Evolutionary conservation across 2,888 invertebrate species (phyloP), one percentile per base, ranked within the genome.

Genomic region (Podotricha telesiphe): DNA sequence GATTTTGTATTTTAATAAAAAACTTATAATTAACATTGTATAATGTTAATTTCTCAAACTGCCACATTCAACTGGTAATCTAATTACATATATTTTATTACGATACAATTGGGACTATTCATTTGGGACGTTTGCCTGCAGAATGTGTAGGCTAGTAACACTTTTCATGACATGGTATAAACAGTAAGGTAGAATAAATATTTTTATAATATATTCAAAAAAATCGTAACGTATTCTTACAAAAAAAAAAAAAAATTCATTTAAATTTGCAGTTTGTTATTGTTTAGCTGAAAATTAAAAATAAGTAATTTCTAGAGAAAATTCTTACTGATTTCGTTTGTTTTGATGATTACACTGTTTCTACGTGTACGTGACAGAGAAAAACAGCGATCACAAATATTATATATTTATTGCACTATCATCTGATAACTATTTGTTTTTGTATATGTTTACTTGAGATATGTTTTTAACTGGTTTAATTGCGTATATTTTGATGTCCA

Each of bases 181-280:
- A 45, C n/a, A 59, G n/a, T 59, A 45, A 45, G 59, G 20, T 59
- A 59, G 45, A 59, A 59, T 45, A 59, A 59, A 17, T 59, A 42
- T 65, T 59, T 59, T 59, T 59, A 59, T 59, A 58, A 45, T 59
- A 59, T 59, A 59, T 59, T 59, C 59, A 22, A 45, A 42, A 42
- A 59, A 42, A n/a, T 45, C 22, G n/a, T 59, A 59, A 22, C 10
- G 19, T 7, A 20, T 2, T 42, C n/a, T n/a, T n/a, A n/a, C n/a
- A n/a, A n/a, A 13, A 15, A 20, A 59, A 11, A 56, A 17, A 45
- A 22, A 42, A 20, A 0, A n/a, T 42, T 22, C 22, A 42, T 59
- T 45, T 42, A 4, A n/a, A 22, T 19, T 50, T 13, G 19, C 56
- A 8, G 56, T 42, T 58, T 58, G 8, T 4, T 58, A 40, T 8